These are phyloP conservation scores for Propithecus perrieri DNA, from an alignment of 2,797 vertebrate genomes.

Conservation along the genomic window DNA sequence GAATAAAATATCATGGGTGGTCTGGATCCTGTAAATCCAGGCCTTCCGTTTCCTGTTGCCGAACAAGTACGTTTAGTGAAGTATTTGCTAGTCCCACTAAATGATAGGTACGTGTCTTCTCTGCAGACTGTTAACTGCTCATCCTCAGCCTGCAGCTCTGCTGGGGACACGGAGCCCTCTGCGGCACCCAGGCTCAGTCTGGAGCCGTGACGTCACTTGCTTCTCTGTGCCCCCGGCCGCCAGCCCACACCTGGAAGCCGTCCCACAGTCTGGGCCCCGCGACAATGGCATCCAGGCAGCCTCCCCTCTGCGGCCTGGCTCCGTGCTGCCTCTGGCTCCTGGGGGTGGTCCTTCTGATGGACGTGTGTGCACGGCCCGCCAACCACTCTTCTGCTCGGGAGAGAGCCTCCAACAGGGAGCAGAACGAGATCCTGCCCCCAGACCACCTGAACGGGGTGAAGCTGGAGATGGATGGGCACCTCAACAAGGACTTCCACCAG, in stretches of 20 bases:
- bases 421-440: constrained; percentile 94
- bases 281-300: constrained; percentile 61
- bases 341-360: constrained; percentile 83
- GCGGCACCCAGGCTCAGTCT: not conserved
- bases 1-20: accelerated
- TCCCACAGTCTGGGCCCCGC: accelerated
- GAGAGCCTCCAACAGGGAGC: constrained; percentile 86
- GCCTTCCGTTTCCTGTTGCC: too few species aligned
- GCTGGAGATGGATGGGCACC: constrained; percentile 96
- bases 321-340: constrained; percentile 85
- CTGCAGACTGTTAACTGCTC: not conserved
- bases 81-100: not conserved
- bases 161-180: not conserved
- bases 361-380: constrained; percentile 90
- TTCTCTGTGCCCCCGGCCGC: not conserved
- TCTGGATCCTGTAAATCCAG: not conserved
- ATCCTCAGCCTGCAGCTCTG: not conserved
- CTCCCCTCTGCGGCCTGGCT: constrained; percentile 82
- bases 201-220: not conserved
- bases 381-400: constrained; percentile 92
- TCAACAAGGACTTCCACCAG: constrained; percentile 97
- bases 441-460: constrained; percentile 97
- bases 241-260: not conserved
- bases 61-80: not conserved
- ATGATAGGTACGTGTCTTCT: not conserved